phyloP scores from a whole-genome alignment of 2,797 vertebrate species.

The Malurus splendens region DNA sequence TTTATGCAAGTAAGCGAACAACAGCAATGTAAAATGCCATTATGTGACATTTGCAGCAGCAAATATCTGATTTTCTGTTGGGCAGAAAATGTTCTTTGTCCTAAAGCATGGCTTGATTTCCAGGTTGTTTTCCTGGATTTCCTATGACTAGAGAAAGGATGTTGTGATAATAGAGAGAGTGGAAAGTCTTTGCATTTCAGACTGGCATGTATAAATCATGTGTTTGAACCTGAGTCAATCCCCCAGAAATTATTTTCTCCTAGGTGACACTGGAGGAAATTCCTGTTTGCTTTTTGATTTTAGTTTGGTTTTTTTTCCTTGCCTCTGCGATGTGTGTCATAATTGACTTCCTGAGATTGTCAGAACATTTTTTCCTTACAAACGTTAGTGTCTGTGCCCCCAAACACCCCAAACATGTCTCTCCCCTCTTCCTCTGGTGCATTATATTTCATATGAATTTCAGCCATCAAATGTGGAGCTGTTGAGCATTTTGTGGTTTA shows the following conservation, averaged over 20 bases:
- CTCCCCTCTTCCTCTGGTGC: not conserved
- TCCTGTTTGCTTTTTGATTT: not conserved
- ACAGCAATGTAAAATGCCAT: not conserved
- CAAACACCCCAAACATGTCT: not conserved
- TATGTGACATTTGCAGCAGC: not conserved
- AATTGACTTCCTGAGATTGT: not conserved
- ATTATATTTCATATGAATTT: not conserved
- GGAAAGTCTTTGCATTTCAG: not conserved
- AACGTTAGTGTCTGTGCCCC: not conserved
- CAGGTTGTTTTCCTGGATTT: not conserved
- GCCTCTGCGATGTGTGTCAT: fast-evolving
- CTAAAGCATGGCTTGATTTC: not conserved
- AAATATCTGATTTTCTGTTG: not conserved
- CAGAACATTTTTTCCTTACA: not conserved
- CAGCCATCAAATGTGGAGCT: not conserved
- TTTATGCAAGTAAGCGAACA: not conserved
- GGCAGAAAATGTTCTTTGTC: not conserved
- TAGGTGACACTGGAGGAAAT: not conserved
- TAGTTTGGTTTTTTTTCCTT: not conserved
- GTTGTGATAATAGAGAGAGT: not conserved
- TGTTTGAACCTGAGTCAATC: not conserved
- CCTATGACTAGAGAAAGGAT: not conserved
- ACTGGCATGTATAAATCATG: not conserved
- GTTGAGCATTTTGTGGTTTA: not conserved
- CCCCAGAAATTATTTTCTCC: not conserved